Evolutionary conservation across 1,140 invertebrate genomes (phyloP), one percentile per base, ranked within the genome.

Genomic region (Tenebrio molitor): DNA sequence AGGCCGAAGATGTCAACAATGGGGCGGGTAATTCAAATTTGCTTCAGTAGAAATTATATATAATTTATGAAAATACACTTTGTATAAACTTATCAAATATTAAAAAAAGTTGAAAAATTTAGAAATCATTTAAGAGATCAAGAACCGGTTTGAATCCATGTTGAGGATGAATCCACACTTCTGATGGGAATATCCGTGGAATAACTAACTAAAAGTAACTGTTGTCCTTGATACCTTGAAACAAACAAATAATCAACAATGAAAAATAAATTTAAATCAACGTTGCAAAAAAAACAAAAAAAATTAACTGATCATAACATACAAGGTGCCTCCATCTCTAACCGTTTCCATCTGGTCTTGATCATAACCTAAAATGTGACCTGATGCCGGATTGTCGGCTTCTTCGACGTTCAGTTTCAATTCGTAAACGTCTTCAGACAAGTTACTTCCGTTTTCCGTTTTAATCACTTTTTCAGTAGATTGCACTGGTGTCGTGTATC

Each of bases 301-400:
- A 64, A 72, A 69, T 62, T 69, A 67, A 62, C 68, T 75, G 33
- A 74, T 74, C 74, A 77, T 76, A 69, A 76, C 76, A 46, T 79
- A 79, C 17, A 79, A 39, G 7, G 77, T 79, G 53, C 72, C 75
- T 29, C 65, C 63, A 68, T 77, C 77, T 23, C 72, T 50, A 46
- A 77, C 71, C 12, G 68, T 66, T 44, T 77, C 74, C 46, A 76
- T 21, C 5, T 64, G 69, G 16, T 77, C 76, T 23, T 74, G 58
- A 42, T 76, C 74, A 36, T 75, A 76, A 58, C 74, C 69, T 34
- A 77, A 69, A 39, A 64, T 44, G 10, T 71, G 68, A 15, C 68
- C 69, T n/a, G 53, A 33, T 8, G 42, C 36, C 7, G 67, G 67
- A 36, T 69, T 71, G 67, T 76, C 73, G 23, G 34, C 50, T 19